phyloP scores from a whole-genome alignment of 2,797 vertebrate species.

The Halcyon leucocephala region DNA sequence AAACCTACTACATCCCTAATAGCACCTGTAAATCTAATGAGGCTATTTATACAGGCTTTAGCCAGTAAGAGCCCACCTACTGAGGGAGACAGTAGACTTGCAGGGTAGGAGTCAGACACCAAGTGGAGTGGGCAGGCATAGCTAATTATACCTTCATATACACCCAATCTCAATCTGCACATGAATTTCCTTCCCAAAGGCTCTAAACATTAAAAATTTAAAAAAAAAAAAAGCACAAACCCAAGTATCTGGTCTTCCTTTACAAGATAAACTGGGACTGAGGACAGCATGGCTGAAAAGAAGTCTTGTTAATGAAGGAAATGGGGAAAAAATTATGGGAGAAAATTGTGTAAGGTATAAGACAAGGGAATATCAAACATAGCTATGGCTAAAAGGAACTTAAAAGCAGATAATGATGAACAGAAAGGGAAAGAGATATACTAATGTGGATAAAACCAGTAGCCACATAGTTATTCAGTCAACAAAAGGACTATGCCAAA shows the following conservation, averaged over 20 bases:
- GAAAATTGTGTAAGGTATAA: neutral
- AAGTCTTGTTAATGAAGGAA: neutral
- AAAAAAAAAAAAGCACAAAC: neutral
- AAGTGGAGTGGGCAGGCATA: neutral
- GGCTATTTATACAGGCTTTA: neutral
- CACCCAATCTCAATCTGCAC: neutral
- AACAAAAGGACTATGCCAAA: neutral
- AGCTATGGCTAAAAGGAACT: neutral
- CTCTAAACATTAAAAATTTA: neutral
- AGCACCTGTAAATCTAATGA: neutral
- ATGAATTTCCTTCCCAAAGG: neutral
- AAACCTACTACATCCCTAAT: neutral
- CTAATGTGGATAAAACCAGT: neutral
- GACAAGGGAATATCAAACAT: neutral
- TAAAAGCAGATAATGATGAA: neutral
- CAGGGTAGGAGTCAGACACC: neutral
- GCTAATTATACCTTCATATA: neutral
- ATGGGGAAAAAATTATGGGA: neutral
- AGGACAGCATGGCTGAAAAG: neutral
- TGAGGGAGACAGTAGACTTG: neutral
- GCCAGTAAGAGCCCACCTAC: neutral
- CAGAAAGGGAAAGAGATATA: neutral
- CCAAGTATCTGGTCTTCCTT: neutral
- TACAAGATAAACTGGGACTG: neutral
- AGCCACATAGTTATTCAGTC: neutral